Conservation (phyloP, 1,140 invertebrate species). For the Drosophila simulans region DNA sequence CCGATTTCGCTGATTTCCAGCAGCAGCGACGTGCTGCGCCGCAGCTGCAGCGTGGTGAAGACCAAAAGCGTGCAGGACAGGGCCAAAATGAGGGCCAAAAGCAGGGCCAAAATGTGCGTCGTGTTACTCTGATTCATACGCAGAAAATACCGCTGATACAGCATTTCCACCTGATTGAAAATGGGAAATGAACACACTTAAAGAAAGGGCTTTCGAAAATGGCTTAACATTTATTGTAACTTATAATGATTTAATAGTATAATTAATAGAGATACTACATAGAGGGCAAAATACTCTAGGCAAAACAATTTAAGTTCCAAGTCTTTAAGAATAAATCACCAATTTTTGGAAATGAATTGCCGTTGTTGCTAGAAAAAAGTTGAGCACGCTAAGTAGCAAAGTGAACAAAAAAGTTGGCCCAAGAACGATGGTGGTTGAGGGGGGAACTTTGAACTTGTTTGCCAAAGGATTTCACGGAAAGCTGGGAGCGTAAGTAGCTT, state of each 20-base stretch:
- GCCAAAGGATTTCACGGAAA: conserved; percentile 47
- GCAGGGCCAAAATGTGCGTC: conserved; percentile 91
- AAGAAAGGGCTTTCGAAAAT: conserved; percentile 1
- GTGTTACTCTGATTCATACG: conserved; percentile 96
- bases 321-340: background rate
- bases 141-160: conserved; percentile 96
- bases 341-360: background rate
- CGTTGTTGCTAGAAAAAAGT: conserved; percentile 9
- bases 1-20: conserved; percentile 49
- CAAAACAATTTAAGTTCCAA: background rate
- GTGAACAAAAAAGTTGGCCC: conserved; percentile 30
- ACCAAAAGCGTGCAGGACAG: conserved; percentile 87
- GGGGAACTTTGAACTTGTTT: conserved; percentile 40
- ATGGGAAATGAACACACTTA: conserved; percentile 5
- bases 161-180: conserved; percentile 90
- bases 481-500: conserved; percentile 64
- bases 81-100: conserved; percentile 89
- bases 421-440: conserved; percentile 11
- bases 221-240: too few species aligned
- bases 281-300: too few species aligned
- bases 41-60: conserved; percentile 78
- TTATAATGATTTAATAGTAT: too few species aligned
- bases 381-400: conserved; percentile 27
- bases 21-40: conserved; percentile 37
- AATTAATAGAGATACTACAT: too few species aligned